These are phyloP conservation scores for Cecropterus lyciades DNA, from an alignment of 1,140 invertebrate genomes.

Conservation along the genomic window DNA sequence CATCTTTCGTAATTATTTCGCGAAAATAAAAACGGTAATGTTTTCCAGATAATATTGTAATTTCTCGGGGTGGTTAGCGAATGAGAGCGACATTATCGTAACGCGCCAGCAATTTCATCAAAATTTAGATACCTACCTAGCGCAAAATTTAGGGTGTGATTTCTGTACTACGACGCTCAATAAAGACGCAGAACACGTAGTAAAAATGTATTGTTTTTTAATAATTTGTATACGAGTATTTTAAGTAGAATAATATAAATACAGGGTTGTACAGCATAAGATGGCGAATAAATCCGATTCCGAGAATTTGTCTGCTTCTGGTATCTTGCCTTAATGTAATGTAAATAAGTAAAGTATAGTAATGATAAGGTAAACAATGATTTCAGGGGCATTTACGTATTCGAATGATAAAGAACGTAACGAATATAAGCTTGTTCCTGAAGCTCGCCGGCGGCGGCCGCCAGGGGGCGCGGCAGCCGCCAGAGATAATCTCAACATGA, in stretches of 20 bases:
- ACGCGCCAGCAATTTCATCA: not conserved
- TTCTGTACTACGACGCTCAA: too few relatives aligned
- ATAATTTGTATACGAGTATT: too few relatives aligned
- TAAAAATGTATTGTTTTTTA: too few relatives aligned
- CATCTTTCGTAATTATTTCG: conserved; percentile 12
- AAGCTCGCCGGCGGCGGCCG: not conserved
- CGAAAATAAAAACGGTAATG: conserved; percentile 11
- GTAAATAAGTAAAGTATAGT: too few relatives aligned
- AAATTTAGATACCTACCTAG: not conserved
- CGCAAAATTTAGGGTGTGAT: too few relatives aligned
- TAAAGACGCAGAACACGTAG: too few relatives aligned
- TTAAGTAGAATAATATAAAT: too few relatives aligned
- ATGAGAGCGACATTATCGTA: conserved; percentile 16
- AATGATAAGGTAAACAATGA: too few relatives aligned
- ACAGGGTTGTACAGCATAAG: too few relatives aligned
- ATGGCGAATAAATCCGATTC: too few relatives aligned
- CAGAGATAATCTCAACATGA: conserved; percentile 1
- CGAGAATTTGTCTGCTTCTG: too few relatives aligned
- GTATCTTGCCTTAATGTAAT: too few relatives aligned
- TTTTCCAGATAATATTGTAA: conserved; percentile 18
- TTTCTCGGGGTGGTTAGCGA: not conserved
- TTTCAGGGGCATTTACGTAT: not conserved
- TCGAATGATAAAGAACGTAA: not conserved
- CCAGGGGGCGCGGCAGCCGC: not conserved
- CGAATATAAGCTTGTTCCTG: not conserved